These are phyloP conservation scores for Hemicordylus capensis DNA, from an alignment of 2,113 vertebrate genomes.

Conservation along the genomic window DNA sequence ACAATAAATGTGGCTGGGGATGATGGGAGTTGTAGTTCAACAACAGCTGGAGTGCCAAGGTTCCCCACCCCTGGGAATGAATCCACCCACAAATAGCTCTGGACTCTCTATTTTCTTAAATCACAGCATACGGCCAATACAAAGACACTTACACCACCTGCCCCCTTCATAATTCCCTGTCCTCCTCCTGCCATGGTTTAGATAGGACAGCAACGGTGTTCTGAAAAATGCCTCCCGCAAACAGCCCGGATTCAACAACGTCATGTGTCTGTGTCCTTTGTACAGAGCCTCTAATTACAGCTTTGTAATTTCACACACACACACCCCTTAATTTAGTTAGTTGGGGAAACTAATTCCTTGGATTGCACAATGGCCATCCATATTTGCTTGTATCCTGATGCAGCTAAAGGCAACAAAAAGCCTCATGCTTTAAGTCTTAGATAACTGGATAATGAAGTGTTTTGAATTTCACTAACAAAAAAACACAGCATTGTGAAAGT, in stretches of 20 bases:
- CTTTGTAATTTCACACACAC: neutral
- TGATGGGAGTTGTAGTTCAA: no score
- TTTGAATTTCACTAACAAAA: neutral
- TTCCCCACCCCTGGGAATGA: no score
- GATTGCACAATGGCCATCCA: neutral
- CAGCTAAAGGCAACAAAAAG: neutral
- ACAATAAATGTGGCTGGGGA: no score
- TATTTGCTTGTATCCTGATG: neutral
- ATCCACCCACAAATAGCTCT: constrained; percentile 25
- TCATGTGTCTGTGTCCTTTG: no score
- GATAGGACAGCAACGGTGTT: neutral
- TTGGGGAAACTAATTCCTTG: neutral
- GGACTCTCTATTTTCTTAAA: constrained; percentile 30
- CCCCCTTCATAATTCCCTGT: neutral
- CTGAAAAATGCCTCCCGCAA: neutral
- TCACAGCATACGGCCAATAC: constrained; percentile 45
- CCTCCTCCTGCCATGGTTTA: neutral
- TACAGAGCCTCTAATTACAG: neutral
- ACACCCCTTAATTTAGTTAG: neutral
- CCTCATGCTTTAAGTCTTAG: neutral
- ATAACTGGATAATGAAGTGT: neutral
- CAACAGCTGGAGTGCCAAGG: no score
- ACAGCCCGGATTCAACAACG: no score
- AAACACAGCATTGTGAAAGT: constrained; percentile 6
- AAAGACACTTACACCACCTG: constrained; percentile 9